These are phyloP conservation scores for Sarcophaga rosellei DNA, from an alignment of 2,888 invertebrate genomes.

Conservation along the genomic window DNA sequence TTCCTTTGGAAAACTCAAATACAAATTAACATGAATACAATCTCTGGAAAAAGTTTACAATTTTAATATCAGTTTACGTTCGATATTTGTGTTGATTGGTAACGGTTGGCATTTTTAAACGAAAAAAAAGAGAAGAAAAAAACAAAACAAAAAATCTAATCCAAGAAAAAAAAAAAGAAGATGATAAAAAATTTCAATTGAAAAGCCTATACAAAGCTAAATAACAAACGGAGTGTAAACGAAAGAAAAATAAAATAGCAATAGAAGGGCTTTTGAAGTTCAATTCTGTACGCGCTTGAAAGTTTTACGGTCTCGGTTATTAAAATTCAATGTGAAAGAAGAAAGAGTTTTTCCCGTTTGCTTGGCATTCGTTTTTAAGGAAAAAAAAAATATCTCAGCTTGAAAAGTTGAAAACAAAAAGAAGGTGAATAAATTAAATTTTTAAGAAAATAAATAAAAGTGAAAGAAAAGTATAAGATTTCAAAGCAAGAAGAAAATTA, in stretches of 20 bases:
- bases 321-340: background rate
- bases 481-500: background rate
- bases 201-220: background rate
- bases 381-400: background rate
- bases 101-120: conserved; percentile 72
- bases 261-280: conserved; percentile 19
- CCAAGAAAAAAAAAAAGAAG: conserved; percentile 20
- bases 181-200: background rate
- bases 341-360: background rate
- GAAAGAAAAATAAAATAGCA: background rate
- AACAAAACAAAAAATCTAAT: conserved; percentile 8
- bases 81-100: conserved; percentile 81
- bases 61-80: conserved; percentile 80
- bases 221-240: conserved; percentile 39
- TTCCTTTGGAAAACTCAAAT: conserved; percentile 29
- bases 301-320: conserved; percentile 38
- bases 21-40: conserved; percentile 37
- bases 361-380: background rate
- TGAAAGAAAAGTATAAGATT: background rate
- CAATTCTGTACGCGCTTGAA: background rate
- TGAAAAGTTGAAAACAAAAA: conserved; percentile 6
- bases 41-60: conserved; percentile 67
- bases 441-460: conserved; percentile 29
- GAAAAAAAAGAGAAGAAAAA: conserved; percentile 17
- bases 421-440: background rate